Percentiles rank a stretch among this genome's conserved stretches.
Evolutionary conservation across 2,797 vertebrate genomes (phyloP).

Genomic region (Capromys pilorides): DNA sequence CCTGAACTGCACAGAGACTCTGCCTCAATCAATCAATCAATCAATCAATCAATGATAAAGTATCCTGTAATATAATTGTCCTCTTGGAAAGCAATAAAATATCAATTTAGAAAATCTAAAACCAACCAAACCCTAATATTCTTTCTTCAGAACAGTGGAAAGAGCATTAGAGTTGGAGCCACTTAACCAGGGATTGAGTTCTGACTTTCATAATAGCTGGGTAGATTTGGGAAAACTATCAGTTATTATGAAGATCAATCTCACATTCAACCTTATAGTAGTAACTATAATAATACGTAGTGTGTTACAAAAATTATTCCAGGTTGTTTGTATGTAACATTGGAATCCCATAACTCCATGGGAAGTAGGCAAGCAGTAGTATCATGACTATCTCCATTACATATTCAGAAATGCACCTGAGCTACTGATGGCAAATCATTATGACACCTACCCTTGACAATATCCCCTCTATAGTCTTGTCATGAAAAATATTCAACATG

Average conservation of each 20-base stretch:
- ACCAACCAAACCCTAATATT: background rate
- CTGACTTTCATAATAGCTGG: background rate
- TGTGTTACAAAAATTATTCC: background rate
- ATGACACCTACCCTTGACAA: background rate
- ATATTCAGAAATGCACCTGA: background rate
- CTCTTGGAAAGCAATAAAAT: background rate
- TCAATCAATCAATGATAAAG: background rate
- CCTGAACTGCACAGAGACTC: too few species aligned
- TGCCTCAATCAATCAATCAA: too few species aligned
- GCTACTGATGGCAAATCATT: background rate
- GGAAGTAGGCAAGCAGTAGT: background rate
- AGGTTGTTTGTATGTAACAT: background rate
- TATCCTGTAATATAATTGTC: background rate
- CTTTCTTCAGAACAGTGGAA: background rate
- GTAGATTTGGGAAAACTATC: background rate
- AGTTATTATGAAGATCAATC: background rate
- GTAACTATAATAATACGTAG: background rate
- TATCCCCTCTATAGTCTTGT: background rate
- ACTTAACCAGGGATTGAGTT: conserved; percentile 22
- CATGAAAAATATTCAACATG: background rate
- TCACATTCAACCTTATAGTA: conserved; percentile 42
- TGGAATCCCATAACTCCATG: background rate
- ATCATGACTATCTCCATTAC: background rate
- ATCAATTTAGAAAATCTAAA: background rate
- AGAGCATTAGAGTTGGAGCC: accelerated